Conservation (phyloP, 2,888 invertebrate genomes). For the Heliconius sara region DNA sequence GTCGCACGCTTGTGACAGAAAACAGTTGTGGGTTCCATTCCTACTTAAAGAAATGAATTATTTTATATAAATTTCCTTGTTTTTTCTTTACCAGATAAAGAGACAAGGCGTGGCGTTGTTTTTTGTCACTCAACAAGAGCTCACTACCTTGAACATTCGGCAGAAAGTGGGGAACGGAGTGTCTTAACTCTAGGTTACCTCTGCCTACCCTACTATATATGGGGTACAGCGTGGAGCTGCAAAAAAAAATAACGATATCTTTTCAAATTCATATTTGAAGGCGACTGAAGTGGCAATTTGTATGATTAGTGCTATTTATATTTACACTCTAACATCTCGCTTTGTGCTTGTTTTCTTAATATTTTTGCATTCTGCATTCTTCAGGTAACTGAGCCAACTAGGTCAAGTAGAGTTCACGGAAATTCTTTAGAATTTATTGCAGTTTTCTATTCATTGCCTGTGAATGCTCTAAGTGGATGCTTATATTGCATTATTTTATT, state of each 20-base stretch:
- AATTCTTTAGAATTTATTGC: constrained; percentile 21
- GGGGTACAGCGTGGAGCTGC: too few relatives aligned
- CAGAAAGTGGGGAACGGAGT: too few relatives aligned
- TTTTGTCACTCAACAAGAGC: too few relatives aligned
- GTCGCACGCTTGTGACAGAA: too few relatives aligned
- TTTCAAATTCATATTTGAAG: background rate
- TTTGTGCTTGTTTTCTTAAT: constrained; percentile 23
- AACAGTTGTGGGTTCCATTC: too few relatives aligned
- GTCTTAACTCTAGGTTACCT: too few relatives aligned
- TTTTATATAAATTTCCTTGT: too few relatives aligned
- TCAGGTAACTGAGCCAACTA: constrained; percentile 33
- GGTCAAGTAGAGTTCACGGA: constrained; percentile 36
- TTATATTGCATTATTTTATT: constrained; percentile 8
- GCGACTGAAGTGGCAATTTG: background rate
- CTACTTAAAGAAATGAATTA: too few relatives aligned
- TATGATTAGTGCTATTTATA: constrained; percentile 13
- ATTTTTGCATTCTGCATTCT: constrained; percentile 32
- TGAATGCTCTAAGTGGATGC: background rate
- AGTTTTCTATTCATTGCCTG: constrained; percentile 20
- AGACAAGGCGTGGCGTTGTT: too few relatives aligned
- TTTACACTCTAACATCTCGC: constrained; percentile 16
- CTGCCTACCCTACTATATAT: too few relatives aligned
- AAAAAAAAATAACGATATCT: background rate
- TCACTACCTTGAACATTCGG: too few relatives aligned
- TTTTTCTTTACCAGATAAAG: too few relatives aligned